Evolutionary conservation across 2,113 vertebrate species (phyloP), one percentile per base, ranked within the genome.

Genomic region (Candoia aspera): DNA sequence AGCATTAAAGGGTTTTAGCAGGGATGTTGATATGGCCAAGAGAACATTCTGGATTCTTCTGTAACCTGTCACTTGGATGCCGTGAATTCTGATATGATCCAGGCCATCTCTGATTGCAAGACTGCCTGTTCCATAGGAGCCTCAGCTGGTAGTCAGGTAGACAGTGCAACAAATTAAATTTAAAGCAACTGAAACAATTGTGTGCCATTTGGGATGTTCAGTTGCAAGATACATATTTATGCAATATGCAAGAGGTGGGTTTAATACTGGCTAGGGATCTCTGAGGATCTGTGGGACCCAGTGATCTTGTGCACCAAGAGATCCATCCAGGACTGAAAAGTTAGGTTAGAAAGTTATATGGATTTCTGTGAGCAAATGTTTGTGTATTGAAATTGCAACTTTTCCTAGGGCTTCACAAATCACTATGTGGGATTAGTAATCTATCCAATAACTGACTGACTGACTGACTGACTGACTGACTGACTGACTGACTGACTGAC

Each of bases 31-130:
- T 92, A 92, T 11, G 21, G 86, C 68, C 57, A 15, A 58, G 91
- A 92, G 91, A 84, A 92, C 86, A 60, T 92, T 88, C 91, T 88
- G 86, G 64, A 92, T 92, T 88, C 55, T 88, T 53, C 54, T 2
- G 19, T 84, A 53, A 60, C 86, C 54, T 83, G 68, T 26, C 79
- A 57, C 86, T 88, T 9, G 12, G 49, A 60, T 92, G 91, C 29
- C 26, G 54, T 4, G 42, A 59, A 92, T 92, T 92, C 91, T 68
- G 53, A 26, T 17, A 6, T 60, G 86, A 88, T 86, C 60, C 26
- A 4, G 85, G 33, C 42, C 42, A 29, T 68, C 62, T 91, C 91
- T 26, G 29, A 84, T 88, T 88, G 83, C 64, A 19, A 23, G 37
- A 2, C 64, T 10, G 42, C 19, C 29, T 2, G 58, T 57, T 57